Percentiles rank a stretch among this genome's conserved stretches.
These are phyloP conservation scores for Caenorhabditis becei DNA, from an alignment of 2,888 invertebrate genomes.

Conservation along the genomic window DNA sequence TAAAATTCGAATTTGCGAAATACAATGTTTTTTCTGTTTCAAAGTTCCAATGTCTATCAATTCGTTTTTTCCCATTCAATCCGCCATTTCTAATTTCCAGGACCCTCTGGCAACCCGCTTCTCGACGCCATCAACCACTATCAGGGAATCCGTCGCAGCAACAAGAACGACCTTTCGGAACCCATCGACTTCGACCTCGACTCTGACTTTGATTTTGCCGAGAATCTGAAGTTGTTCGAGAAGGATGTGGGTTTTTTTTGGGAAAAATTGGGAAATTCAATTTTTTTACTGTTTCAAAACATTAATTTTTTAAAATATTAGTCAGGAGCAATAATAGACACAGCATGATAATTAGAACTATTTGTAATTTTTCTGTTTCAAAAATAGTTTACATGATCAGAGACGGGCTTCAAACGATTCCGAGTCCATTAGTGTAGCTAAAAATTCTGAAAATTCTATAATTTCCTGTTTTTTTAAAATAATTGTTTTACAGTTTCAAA, in stretches of 20 bases:
- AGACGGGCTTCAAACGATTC: too few relatives aligned
- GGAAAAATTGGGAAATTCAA: too few relatives aligned
- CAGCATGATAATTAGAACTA: too few relatives aligned
- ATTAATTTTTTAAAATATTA: not conserved
- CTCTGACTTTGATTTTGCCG: constrained; percentile 78
- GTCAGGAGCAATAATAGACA: not conserved
- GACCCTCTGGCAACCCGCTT: constrained; percentile 75
- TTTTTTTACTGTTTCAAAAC: too few relatives aligned
- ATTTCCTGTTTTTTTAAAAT: too few relatives aligned
- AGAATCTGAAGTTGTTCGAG: constrained; percentile 75
- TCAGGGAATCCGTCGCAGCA: constrained; percentile 54
- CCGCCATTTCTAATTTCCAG: constrained; percentile 9
- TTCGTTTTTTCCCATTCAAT: not conserved
- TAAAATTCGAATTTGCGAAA: not conserved
- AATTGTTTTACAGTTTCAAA: too few relatives aligned
- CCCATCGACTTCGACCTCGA: constrained; percentile 72
- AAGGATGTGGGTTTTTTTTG: constrained; percentile 56
- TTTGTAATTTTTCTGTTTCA: too few relatives aligned
- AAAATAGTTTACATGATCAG: too few relatives aligned
- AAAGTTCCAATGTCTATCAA: not conserved
- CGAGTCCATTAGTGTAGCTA: too few relatives aligned
- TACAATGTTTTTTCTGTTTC: not conserved
- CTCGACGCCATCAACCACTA: constrained; percentile 66
- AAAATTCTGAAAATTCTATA: too few relatives aligned
- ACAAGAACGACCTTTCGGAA: constrained; percentile 61